Conservation (phyloP, 1,140 invertebrate species). For the Cotesia vestalis region DNA sequence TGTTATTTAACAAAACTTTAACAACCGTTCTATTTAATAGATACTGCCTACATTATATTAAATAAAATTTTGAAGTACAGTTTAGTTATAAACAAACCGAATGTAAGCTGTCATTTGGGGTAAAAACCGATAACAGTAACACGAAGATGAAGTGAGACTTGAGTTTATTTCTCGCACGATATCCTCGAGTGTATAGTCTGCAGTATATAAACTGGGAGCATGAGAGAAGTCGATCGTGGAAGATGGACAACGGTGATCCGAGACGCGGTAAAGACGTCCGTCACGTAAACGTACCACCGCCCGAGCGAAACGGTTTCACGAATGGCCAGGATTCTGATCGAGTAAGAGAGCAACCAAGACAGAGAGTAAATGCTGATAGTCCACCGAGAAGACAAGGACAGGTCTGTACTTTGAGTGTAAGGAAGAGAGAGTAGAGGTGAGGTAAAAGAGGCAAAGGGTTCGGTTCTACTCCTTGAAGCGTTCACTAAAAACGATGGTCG, state of each 20-base stretch:
- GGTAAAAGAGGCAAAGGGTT: conserved; percentile 8
- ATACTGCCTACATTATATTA: not conserved
- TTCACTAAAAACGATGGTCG: conserved; percentile 34
- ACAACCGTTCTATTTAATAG: too few relatives aligned
- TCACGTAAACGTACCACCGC: conserved; percentile 32
- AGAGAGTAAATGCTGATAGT: conserved; percentile 1
- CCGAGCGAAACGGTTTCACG: conserved; percentile 32
- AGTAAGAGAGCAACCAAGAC: conserved; percentile 17
- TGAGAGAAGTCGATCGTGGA: conserved; percentile 33
- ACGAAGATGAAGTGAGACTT: conserved; percentile 21
- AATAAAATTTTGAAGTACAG: not conserved
- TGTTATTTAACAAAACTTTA: too few relatives aligned
- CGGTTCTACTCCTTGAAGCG: conserved; percentile 9
- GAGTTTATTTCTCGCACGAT: conserved; percentile 31
- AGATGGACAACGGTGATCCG: conserved; percentile 37
- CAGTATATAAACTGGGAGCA: not conserved
- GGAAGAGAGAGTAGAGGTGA: not conserved
- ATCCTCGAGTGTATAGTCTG: conserved; percentile 7
- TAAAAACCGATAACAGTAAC: conserved; percentile 8
- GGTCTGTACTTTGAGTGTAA: not conserved
- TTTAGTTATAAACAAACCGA: not conserved
- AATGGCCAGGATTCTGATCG: conserved; percentile 29
- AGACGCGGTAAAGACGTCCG: conserved; percentile 36
- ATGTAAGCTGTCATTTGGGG: not conserved
- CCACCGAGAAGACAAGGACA: not conserved